phyloP scores from a whole-genome alignment of 2,797 vertebrate species.

The Acipenser ruthenus region DNA sequence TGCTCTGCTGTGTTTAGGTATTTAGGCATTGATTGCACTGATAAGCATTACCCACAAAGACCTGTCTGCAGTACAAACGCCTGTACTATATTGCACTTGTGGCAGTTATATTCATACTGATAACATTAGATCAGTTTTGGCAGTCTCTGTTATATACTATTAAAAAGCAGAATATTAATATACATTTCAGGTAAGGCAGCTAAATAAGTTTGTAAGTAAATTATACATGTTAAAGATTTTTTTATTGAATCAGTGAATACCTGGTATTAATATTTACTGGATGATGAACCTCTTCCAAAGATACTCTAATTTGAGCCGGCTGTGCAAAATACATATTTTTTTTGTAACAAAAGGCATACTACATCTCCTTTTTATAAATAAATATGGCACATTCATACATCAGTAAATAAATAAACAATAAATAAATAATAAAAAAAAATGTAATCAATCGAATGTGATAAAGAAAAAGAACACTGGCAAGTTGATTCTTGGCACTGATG shows the following conservation, averaged over 20 bases:
- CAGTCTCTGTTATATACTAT: constrained; percentile 37
- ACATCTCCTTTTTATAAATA: too few relatives aligned
- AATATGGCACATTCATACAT: too few relatives aligned
- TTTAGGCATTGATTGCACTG: constrained; percentile 9
- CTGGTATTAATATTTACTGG: too few relatives aligned
- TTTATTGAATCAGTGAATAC: too few relatives aligned
- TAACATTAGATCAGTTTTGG: constrained; percentile 36
- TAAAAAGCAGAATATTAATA: constrained; percentile 10
- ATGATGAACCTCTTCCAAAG: too few relatives aligned
- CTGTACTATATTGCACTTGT: constrained; percentile 52
- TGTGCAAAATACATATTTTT: too few relatives aligned
- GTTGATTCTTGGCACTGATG: not conserved
- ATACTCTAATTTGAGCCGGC: too few relatives aligned
- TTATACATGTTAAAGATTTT: too few relatives aligned
- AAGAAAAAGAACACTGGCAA: not conserved
- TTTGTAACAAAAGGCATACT: too few relatives aligned
- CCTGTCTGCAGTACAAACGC: constrained; percentile 26
- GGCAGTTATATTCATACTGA: constrained; percentile 28
- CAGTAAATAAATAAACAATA: too few relatives aligned
- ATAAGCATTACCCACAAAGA: constrained; percentile 17
- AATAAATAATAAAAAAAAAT: too few relatives aligned
- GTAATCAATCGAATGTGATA: too few relatives aligned
- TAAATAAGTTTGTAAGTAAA: constrained; percentile 2
- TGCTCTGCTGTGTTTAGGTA: constrained; percentile 1
- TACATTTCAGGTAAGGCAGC: constrained; percentile 13